Evolutionary conservation across 1,140 invertebrate species (phyloP).

Genomic region (Hormaphis cornu): DNA sequence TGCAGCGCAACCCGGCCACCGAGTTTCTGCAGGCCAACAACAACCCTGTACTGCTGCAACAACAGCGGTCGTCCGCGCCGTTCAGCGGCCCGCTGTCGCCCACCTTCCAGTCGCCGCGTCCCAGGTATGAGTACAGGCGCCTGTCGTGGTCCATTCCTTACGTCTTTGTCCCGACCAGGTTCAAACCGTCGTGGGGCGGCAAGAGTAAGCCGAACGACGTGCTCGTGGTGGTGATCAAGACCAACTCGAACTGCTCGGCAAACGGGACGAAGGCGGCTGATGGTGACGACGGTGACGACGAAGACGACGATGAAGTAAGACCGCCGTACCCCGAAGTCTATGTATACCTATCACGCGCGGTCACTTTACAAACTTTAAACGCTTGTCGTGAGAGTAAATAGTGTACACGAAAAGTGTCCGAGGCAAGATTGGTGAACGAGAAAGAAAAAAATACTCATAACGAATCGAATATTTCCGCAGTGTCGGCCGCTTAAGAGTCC

Average conservation of each 20-base stretch:
- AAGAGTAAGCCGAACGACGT: not conserved
- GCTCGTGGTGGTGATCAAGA: conserved; percentile 10
- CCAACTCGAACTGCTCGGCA: not conserved
- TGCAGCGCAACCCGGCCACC: not conserved
- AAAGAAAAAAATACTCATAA: too few relatives aligned
- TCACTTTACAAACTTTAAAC: too few relatives aligned
- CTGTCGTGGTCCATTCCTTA: conserved; percentile 16
- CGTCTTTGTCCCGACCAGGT: conserved; percentile 10
- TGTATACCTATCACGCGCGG: too few relatives aligned
- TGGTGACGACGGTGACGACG: not conserved
- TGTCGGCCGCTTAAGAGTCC: too few relatives aligned
- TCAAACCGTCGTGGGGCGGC: not conserved
- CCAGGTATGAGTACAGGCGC: conserved; percentile 11
- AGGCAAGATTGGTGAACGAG: too few relatives aligned
- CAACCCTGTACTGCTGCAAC: not conserved
- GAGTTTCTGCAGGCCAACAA: not conserved
- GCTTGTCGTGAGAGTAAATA: too few relatives aligned
- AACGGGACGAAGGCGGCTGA: not conserved
- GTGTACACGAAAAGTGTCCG: too few relatives aligned
- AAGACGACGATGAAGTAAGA: not conserved
- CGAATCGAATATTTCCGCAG: too few relatives aligned
- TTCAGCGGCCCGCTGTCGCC: not conserved
- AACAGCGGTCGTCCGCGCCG: not conserved
- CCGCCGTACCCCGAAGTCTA: too few relatives aligned
- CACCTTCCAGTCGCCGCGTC: not conserved